Percentiles rank a stretch among this genome's conserved stretches.
Evolutionary conservation across 2,888 invertebrate genomes (phyloP).

Genomic region (Torymus auratus): DNA sequence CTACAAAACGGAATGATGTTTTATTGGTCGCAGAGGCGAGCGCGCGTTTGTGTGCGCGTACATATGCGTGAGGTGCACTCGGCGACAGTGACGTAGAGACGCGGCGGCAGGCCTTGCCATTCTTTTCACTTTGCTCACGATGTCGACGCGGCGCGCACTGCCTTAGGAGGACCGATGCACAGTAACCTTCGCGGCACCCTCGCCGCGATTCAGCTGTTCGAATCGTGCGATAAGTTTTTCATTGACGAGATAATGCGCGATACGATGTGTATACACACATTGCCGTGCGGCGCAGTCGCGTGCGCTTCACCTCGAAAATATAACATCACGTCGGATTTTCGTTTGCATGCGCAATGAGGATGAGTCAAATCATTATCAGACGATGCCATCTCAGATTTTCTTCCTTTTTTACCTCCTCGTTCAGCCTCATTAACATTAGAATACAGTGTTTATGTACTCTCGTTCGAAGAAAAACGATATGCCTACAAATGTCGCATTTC

Average conservation of each 20-base stretch:
- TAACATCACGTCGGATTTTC: neutral
- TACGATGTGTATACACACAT: neutral
- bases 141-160: conserved; percentile 3
- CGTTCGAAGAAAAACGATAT: too few species aligned
- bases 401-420: neutral
- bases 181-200: neutral
- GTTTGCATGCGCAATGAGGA: conserved; percentile 16
- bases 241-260: neutral
- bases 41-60: neutral
- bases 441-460: conserved; percentile 1
- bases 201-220: neutral
- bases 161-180: neutral
- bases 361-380: conserved; percentile 37
- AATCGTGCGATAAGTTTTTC: neutral
- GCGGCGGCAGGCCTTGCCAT: conserved; percentile 10
- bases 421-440: conserved; percentile 34
- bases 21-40: conserved; percentile 25
- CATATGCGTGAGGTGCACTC: neutral
- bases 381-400: neutral
- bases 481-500: too few species aligned
- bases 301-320: neutral
- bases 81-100: conserved; percentile 21
- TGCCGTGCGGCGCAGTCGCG: neutral
- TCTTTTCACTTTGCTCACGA: conserved; percentile 1
- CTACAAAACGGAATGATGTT: conserved; percentile 48